Base-by-base conservation (phyloP, 2,888 invertebrate genomes). In the Leucania comma region DNA sequence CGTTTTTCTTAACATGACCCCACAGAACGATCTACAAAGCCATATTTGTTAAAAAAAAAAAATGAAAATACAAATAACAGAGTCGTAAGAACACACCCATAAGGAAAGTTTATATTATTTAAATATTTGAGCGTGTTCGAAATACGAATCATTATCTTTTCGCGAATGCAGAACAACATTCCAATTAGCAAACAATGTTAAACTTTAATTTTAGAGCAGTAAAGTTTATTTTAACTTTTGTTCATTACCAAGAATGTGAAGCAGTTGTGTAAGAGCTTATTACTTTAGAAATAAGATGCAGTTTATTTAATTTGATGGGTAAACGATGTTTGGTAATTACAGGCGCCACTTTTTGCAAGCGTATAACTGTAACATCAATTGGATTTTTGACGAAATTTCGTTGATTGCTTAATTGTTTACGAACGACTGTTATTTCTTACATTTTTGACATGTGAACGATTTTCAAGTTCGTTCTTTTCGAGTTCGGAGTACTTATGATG, bases 361-460 rank as follows among this genome's bases (percentile, higher is more conserved):
- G 42, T 69, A 90, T 93, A 94, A 93, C 93, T 95, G 94, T 95
- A 94, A 89, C 94, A 91, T 91, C 78, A 84, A 84, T 86, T 85
- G 83, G 81, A 78, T 78, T 86, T 93, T 93, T 94, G 92, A 91
- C 91, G 91, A 91, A 92, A 93, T 93, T 88, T 90, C 86, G 85
- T 81, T 93, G 93, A 95, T 94, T 95, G 93, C 91, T 95, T 95
- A 94, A 94, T 95, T 94, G 91, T 93, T 92, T 87, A 85, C 88
- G 84, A 88, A 88, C 65, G 87, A 89, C 89, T 89, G 88, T 85
- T 88, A 88, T 89, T 90, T 89, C 90, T 91, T 92, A 90, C 83
- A 81, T 86, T 77, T 79, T 85, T 88, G 88, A 90, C 90, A 91
- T 88, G 90, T 87, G 81, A 87, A 78, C 75, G 24, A 67, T 83